Conservation (phyloP, 2,797 vertebrate genomes). For the Micromesistius poutassou region DNA sequence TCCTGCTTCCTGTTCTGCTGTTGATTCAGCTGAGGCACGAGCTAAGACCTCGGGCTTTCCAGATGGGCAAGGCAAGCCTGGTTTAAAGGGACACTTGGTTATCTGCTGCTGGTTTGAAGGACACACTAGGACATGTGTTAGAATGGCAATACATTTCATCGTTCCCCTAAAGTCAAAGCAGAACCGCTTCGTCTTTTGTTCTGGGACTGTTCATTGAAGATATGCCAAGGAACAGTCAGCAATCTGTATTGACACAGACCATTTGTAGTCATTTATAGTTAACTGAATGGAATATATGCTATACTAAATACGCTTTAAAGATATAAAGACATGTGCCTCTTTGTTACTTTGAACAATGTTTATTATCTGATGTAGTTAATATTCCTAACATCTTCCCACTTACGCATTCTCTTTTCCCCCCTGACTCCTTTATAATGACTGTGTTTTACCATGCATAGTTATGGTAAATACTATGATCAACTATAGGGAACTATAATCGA, state of each 20-base stretch:
- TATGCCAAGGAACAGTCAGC: neutral
- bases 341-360: too few relatives aligned
- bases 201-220: neutral
- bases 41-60: constrained; percentile 28
- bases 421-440: too few relatives aligned
- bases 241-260: neutral
- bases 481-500: too few relatives aligned
- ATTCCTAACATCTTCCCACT: too few relatives aligned
- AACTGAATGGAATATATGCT: neutral
- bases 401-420: too few relatives aligned
- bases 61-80: constrained; percentile 28
- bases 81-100: too few relatives aligned
- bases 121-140: neutral
- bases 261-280: neutral
- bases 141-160: neutral
- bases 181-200: neutral
- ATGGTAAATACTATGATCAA: too few relatives aligned
- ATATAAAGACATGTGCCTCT: too few relatives aligned
- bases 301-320: too few relatives aligned
- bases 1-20: constrained; percentile 52
- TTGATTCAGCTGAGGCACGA: constrained; percentile 63
- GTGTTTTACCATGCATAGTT: too few relatives aligned
- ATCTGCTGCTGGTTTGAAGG: too few relatives aligned
- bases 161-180: neutral
- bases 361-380: too few relatives aligned